These are phyloP conservation scores for Plodia interpunctella DNA, from an alignment of 1,140 invertebrate genomes.

Conservation along the genomic window DNA sequence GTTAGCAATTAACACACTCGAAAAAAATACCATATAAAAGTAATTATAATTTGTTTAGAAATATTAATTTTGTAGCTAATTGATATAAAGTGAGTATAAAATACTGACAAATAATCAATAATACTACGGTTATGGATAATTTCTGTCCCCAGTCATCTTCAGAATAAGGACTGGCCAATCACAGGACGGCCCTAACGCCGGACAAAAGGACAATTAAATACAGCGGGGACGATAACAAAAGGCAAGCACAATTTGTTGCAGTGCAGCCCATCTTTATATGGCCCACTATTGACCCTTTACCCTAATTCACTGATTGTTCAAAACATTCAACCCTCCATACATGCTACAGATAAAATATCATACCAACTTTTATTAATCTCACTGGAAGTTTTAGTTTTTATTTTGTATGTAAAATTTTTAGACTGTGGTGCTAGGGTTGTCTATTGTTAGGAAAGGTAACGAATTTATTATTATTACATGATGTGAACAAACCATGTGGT, in stretches of 20 bases:
- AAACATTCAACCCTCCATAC: conserved; percentile 38
- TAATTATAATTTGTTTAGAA: too few relatives aligned
- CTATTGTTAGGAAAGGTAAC: conserved; percentile 17
- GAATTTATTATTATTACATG: conserved; percentile 53
- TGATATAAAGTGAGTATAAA: conserved; percentile 15
- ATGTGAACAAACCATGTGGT: conserved; percentile 71
- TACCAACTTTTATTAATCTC: conserved; percentile 22
- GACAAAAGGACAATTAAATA: conserved; percentile 74
- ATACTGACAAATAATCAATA: conserved; percentile 28
- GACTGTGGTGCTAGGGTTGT: conserved; percentile 22
- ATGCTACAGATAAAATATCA: conserved; percentile 25
- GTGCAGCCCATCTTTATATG: conserved; percentile 59
- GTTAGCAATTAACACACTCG: too few relatives aligned
- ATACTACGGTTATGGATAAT: conserved; percentile 41
- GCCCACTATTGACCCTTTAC: conserved; percentile 70
- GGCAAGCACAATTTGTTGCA: conserved; percentile 70
- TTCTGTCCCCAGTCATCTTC: conserved; percentile 37
- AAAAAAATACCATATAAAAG: too few relatives aligned
- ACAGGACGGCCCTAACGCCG: conserved; percentile 39
- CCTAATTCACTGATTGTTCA: conserved; percentile 52
- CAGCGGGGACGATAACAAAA: conserved; percentile 67
- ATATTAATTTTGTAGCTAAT: too few relatives aligned
- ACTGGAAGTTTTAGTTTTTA: conserved; percentile 23
- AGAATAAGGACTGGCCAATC: conserved; percentile 43
- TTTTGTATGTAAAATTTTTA: conserved; percentile 22